These are phyloP conservation scores for Allophyes oxyacanthae DNA, from an alignment of 2,888 invertebrate genomes.

Conservation along the genomic window DNA sequence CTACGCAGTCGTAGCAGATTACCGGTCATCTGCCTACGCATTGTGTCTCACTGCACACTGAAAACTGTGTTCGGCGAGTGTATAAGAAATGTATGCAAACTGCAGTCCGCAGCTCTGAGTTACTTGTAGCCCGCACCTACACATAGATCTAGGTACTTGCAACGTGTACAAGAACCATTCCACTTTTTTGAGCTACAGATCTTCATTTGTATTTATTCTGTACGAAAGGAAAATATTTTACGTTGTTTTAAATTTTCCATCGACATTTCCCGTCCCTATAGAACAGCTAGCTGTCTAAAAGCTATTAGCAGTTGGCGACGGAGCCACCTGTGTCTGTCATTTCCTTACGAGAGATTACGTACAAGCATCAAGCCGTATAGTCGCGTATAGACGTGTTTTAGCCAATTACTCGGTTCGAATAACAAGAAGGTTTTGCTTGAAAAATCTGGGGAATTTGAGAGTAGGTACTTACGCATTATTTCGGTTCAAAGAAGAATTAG, in stretches of 20 bases:
- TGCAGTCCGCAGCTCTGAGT: no score
- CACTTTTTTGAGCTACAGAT: no score
- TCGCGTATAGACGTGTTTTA: slow-evolving; percentile 54
- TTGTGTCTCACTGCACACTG: no score
- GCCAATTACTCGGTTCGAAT: slow-evolving; percentile 61
- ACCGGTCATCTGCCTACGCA: no score
- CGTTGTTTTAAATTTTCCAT: slow-evolving; percentile 6
- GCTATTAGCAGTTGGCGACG: slow-evolving; percentile 87
- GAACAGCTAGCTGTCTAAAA: slow-evolving; percentile 82
- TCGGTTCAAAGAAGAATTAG: no score
- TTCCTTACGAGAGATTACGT: slow-evolving; percentile 85
- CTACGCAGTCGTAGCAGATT: background rate
- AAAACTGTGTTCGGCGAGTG: no score
- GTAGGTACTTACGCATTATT: slow-evolving; percentile 8
- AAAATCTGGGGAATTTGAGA: slow-evolving; percentile 23
- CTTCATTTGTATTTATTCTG: no score
- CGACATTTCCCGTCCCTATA: slow-evolving; percentile 59
- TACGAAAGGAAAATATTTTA: background rate
- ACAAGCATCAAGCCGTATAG: slow-evolving; percentile 66
- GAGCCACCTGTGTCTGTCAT: slow-evolving; percentile 80
- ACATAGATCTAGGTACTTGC: no score
- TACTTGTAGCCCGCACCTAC: no score
- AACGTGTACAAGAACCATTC: no score
- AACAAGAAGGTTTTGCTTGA: slow-evolving; percentile 31
- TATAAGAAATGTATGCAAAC: no score